These are phyloP conservation scores for Melanerpes formicivorus DNA, from an alignment of 2,113 vertebrate genomes.

Conservation along the genomic window DNA sequence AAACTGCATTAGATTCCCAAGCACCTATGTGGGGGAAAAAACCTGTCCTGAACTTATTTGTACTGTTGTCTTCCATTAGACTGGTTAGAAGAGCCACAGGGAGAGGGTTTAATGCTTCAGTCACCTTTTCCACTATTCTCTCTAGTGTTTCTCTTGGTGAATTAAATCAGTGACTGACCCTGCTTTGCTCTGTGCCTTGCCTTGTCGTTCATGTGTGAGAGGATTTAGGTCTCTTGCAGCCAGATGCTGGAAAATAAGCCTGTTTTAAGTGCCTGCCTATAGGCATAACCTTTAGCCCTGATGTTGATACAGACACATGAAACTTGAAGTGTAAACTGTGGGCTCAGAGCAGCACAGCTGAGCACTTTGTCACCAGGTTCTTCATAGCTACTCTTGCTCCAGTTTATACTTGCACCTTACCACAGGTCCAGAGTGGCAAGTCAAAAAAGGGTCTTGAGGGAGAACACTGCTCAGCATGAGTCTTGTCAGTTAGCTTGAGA, in stretches of 20 bases:
- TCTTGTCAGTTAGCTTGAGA: background rate
- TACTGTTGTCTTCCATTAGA: background rate
- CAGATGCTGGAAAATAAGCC: accelerated
- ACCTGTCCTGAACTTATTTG: background rate
- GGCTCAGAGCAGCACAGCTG: background rate
- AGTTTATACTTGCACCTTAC: background rate
- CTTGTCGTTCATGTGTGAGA: background rate
- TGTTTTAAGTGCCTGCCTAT: background rate
- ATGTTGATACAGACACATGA: background rate
- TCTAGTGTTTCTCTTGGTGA: background rate
- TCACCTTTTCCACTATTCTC: background rate
- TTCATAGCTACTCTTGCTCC: background rate
- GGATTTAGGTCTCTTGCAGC: background rate
- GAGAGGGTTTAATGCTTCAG: background rate
- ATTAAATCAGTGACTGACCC: background rate
- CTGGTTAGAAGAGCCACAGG: background rate
- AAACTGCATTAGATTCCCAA: background rate
- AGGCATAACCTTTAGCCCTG: background rate
- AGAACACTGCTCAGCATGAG: background rate
- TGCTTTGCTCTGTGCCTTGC: background rate
- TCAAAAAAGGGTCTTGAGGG: background rate
- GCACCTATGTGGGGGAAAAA: background rate
- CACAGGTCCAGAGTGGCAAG: background rate
- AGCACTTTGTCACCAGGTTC: background rate
- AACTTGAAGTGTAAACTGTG: background rate